A percentile compares a stretch with the other conserved stretches of the same genome.
Evolutionary conservation across 2,888 invertebrate species (phyloP).

Genomic region (Prosopocoilus inquinatus): DNA sequence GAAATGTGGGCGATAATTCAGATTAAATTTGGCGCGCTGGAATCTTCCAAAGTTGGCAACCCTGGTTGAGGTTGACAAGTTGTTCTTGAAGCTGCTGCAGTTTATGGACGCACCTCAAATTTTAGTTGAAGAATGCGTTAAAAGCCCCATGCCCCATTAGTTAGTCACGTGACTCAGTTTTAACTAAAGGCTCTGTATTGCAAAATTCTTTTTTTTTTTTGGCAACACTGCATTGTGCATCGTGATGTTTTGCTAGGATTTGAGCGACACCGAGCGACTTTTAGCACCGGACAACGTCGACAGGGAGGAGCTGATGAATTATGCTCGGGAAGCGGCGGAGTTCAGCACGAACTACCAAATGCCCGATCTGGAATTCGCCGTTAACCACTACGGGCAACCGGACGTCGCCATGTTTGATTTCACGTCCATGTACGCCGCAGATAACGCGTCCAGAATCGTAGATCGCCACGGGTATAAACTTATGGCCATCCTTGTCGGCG

Average conservation of each 20-base stretch:
- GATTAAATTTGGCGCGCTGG: no score
- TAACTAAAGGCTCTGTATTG: no score
- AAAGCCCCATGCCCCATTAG: no score
- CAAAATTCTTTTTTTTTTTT: no score
- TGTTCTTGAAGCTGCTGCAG: no score
- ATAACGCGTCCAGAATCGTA: slow-evolving; percentile 86
- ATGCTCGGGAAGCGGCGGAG: slow-evolving; percentile 92
- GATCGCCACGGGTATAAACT: slow-evolving; percentile 72
- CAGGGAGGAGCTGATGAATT: slow-evolving; percentile 81
- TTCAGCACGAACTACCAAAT: slow-evolving; percentile 88
- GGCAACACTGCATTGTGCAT: no score
- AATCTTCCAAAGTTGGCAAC: no score
- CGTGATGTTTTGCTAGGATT: slow-evolving; percentile 69
- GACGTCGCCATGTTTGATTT: slow-evolving; percentile 99
- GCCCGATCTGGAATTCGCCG: slow-evolving; percentile 88
- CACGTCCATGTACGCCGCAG: slow-evolving; percentile 97
- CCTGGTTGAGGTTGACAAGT: no score
- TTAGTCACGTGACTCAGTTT: no score
- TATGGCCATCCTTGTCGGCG: slow-evolving; percentile 90
- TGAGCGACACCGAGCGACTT: slow-evolving; percentile 83
- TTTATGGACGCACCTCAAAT: no score
- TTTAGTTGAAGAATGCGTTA: no score
- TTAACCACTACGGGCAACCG: slow-evolving; percentile 96
- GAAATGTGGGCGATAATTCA: no score
- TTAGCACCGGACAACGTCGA: slow-evolving; percentile 88